Evolutionary conservation across 2,888 invertebrate genomes (phyloP), one percentile per base, ranked within the genome.

Genomic region (Parnassius apollo): DNA sequence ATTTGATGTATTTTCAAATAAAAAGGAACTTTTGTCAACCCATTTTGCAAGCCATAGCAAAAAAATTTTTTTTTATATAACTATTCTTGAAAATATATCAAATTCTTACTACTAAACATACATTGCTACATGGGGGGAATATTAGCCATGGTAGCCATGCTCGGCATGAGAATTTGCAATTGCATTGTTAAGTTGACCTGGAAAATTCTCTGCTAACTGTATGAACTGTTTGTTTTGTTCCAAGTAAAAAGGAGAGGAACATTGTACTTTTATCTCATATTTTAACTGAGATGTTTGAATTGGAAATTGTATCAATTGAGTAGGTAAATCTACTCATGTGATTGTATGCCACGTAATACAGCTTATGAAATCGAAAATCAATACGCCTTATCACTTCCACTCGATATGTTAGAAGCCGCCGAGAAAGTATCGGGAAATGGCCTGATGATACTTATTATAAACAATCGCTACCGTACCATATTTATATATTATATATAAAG

Each of bases 311-410:
- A 18, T 18, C 18, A 18, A 0, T 18, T 18, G 18, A 18, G 18
- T 18, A 18, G 18, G 1, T 1, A 18, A 18, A 18, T 18, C 18
- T 18, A 18, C 18, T 18, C 18, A 18, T 18, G 18, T 18, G 18
- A 54, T 55, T 55, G 44, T 44, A n/a, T 35, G 48, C 42, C 9
- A 50, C 44, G 12, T 18, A 35, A 57, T 49, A 57, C 50, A 50
- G 42, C 13, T 50, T 13, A 18, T 12, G 42, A 22, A 57, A 57
- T 57, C 49, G 57, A 57, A 18, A 57, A 57, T 57, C 57, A 42
- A 57, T 57, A 57, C 2, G 18, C n/a, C 42, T 57, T 57, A 57
- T 57, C 57, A 42, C 12, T 57, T 50, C 57, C 49, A 42, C 57
- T 42, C 49, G 18, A 50, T 57, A 42, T 42, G 50, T 49, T 50